Evolutionary conservation across 2,888 invertebrate species (phyloP), one percentile per base, ranked within the genome.

Genomic region (Odontothrips loti): DNA sequence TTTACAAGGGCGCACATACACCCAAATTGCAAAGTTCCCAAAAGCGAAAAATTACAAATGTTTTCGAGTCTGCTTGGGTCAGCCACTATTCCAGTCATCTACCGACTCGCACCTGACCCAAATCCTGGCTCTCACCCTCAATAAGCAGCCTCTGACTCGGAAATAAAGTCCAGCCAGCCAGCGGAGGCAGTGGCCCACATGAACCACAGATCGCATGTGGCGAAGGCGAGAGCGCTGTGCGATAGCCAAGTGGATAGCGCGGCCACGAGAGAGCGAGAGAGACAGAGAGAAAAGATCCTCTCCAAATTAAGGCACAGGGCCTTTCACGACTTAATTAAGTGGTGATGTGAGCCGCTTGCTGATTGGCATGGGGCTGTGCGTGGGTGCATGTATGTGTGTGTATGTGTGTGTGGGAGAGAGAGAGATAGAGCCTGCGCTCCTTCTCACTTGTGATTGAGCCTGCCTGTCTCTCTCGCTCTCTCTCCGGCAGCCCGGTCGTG

Each of bases 311-410:
- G 68, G 68, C 68, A 43, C 34, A 27, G 11, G 68, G 23, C 68
- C 68, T 75, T 75, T 75, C 68, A 75, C 68, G 23, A 75, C 68
- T 75, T 75, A 75, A 75, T 75, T 75, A 75, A 75, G 68, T 75
- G 68, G 68, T 27, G 68, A 75, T 75, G 68, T 27, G 68, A 75
- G 68, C 68, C 27, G 68, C 68, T 23, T 75, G 23, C 68, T 75
- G 68, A 75, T 75, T 75, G 68, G 68, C 27, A 27, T 75, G 68
- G 68, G 23, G 68, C 17, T 8, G 10, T 58, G 58, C 20, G 58
- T 58, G 58, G 0, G 58, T 58, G 34, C 34, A 17, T 58, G 15
- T 15, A 15, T 58, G 58, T 58, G 58, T 58, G 58, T 15, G 58
- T 15, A 15, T 17, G 51, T 51, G 51, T 6, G 51, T 6, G 51